Evolutionary conservation across 35 echinoderm and acorn worm species (phyloP).

Genomic region (Hemicentrotus pulcherrimus): DNA sequence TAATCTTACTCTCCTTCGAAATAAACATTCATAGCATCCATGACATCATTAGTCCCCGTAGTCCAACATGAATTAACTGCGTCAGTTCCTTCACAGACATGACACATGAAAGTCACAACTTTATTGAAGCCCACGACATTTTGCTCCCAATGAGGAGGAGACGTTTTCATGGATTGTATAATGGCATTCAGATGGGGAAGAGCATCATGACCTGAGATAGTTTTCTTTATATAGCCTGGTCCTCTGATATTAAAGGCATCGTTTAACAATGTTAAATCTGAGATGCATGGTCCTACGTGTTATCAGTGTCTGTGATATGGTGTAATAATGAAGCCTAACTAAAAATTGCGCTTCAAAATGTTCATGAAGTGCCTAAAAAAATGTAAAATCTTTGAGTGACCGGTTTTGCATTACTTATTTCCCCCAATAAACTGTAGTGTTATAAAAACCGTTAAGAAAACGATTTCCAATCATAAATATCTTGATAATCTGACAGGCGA

Average conservation of each 20-base stretch:
- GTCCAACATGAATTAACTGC: neutral
- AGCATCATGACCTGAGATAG: neutral
- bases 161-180: neutral
- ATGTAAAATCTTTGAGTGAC: no score
- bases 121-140: neutral
- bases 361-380: no score
- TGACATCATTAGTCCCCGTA: neutral
- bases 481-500: no score
- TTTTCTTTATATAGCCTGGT: neutral
- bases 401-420: no score
- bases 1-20: neutral
- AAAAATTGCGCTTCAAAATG: no score
- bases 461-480: no score
- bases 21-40: neutral
- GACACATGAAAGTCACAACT: neutral
- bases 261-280: no score
- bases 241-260: neutral
- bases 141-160: neutral
- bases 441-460: no score
- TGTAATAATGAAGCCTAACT: no score
- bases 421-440: no score
- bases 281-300: no score
- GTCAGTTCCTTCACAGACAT: constrained; percentile 9
- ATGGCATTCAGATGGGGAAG: neutral
- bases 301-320: no score